Evolutionary conservation across 2,113 vertebrate species (phyloP), one percentile per base, ranked within the genome.

Genomic region (Propithecus coquereli): DNA sequence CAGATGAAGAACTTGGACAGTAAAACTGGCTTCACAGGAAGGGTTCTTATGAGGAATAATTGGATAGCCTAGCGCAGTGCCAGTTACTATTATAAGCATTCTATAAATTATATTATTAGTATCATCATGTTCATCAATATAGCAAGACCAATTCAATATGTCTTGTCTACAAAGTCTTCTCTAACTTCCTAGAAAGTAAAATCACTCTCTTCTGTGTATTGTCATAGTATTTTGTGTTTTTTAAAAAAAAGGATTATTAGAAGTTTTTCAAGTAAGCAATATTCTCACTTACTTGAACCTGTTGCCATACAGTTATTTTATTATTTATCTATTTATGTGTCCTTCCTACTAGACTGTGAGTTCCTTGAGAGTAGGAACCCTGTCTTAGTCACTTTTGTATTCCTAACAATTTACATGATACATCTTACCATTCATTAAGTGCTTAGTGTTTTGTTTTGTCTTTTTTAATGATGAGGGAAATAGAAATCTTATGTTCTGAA

Each of bases 91-190:
- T 34, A 47, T 84, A 81, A 85, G 11, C 43, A 20, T 77, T 47
- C 40, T 73, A 25, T 94, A 94, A 52, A 30, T 65, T 74, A 11
- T 6, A 32, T 77, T 77, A 50, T 90, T 88, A 70, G 30, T 79
- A 66, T 65, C 3, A 71, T 43, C 22, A 17, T 71, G 61, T 12
- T 68, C 11, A 40, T 96, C 45, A 73, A 25, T 66, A 40, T 73
- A 89, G 43, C 17, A 87, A 66, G 32, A 80, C 10, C 57, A 65
- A 13, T 87, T 92, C 47, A 90, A 6, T 32, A 23, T 17, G 23
- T 91, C 57, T 96, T 95, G 43, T 90, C 79, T 92, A 37, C 2
- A 77, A 76, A 85, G 32, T 77, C 74, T 77, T 90, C 25, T 66
- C 59, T 22, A 91, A 23, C 32, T 50, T 91, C 17, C 65, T 70